phyloP scores from a whole-genome alignment of 2,888 invertebrate genomes.

The Oscheius sp. region DNA sequence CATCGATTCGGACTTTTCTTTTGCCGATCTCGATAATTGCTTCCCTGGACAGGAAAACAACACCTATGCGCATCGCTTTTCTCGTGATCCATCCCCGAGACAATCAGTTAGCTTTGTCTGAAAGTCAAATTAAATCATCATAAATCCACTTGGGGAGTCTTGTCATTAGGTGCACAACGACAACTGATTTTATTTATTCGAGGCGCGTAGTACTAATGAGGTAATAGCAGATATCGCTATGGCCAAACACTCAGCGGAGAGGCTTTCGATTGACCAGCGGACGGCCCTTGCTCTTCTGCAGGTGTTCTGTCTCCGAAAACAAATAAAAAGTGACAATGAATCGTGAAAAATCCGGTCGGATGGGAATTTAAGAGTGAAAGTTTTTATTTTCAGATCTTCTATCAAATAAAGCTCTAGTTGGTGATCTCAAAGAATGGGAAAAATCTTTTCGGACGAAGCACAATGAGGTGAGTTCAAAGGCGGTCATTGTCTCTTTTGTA shows the following conservation, averaged over 20 bases:
- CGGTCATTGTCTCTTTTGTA: not conserved
- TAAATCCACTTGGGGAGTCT: conserved; percentile 16
- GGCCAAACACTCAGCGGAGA: conserved; percentile 28
- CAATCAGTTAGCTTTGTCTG: not conserved
- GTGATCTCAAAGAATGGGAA: conserved; percentile 52
- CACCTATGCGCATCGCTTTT: not conserved
- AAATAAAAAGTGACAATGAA: not conserved
- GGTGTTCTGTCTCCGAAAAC: conserved; percentile 16
- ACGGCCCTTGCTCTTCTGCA: not conserved
- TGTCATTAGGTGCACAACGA: conserved; percentile 15
- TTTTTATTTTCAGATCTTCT: conserved; percentile 44
- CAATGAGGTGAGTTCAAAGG: conserved; percentile 45
- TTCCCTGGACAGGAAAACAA: not conserved
- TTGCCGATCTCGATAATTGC: conserved; percentile 25
- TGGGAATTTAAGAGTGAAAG: no score
- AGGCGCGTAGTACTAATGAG: conserved; percentile 31
- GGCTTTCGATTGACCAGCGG: conserved; percentile 21
- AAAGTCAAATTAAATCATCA: conserved; percentile 15
- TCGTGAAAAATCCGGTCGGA: not conserved
- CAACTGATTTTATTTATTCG: conserved; percentile 23
- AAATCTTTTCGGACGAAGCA: conserved; percentile 51
- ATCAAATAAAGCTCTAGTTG: conserved; percentile 51
- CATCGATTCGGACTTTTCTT: conserved; percentile 9
- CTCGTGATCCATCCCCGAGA: not conserved
- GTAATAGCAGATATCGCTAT: conserved; percentile 30